Evolutionary conservation across 2,797 vertebrate genomes (phyloP).

Genomic region (Poecilia wingei): DNA sequence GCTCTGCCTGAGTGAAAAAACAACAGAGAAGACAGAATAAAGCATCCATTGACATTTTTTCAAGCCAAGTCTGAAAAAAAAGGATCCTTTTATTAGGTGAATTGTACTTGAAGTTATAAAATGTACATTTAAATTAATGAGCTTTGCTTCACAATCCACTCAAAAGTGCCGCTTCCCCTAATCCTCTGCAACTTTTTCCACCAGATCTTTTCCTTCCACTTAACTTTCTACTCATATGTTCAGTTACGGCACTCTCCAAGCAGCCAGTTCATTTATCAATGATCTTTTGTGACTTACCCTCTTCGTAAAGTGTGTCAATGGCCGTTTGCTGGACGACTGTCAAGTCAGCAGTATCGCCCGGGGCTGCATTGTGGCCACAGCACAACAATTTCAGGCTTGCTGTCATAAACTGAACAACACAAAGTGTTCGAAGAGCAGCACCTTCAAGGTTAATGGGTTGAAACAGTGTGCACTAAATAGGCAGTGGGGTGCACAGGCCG

Average conservation of each 20-base stretch:
- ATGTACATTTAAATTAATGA: not conserved
- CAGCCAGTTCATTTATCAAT: not conserved
- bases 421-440: constrained; percentile 69
- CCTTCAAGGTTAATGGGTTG: constrained; percentile 88
- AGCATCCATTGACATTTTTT: constrained; percentile 54
- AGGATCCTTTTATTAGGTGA: not conserved
- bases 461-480: constrained; percentile 82
- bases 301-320: not conserved
- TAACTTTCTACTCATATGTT: not conserved
- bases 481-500: constrained; percentile 72
- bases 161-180: not conserved
- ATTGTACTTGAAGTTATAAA: not conserved
- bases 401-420: constrained; percentile 42
- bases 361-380: not conserved
- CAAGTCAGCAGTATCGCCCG: not conserved
- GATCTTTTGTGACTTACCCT: not conserved
- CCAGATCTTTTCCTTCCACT: not conserved
- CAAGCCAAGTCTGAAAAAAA: constrained; percentile 21
- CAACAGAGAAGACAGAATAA: constrained; percentile 67
- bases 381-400: not conserved
- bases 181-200: too few species aligned
- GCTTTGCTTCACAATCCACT: not conserved
- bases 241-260: not conserved
- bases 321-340: not conserved
- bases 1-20: constrained; percentile 72